Evolutionary conservation across 2,797 vertebrate species (phyloP).

Genomic region (Pempheris klunzingeri): DNA sequence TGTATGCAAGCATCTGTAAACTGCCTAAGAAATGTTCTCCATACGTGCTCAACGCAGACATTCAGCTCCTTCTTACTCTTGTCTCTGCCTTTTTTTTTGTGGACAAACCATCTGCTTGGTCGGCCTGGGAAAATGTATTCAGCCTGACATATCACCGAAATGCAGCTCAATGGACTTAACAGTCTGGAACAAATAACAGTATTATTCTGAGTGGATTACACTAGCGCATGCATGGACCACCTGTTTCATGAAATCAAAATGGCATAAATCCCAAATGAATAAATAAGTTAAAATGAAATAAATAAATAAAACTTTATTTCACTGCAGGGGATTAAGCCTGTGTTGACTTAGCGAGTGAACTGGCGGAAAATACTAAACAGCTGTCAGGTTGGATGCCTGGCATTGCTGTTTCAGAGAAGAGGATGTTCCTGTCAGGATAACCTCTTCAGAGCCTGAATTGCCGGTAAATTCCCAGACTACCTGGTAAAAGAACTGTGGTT

Average conservation of each 20-base stretch:
- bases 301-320: constrained; percentile 54
- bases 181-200: constrained; percentile 74
- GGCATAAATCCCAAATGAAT: constrained; percentile 55
- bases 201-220: constrained; percentile 76
- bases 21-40: not conserved
- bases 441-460: constrained; percentile 23
- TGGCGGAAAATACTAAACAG: constrained; percentile 43
- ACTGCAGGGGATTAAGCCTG: constrained; percentile 37
- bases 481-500: constrained; percentile 24
- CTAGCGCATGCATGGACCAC: constrained; percentile 64
- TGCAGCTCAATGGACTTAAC: constrained; percentile 69
- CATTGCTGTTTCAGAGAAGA: constrained; percentile 13
- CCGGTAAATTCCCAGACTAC: constrained; percentile 22
- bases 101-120: constrained; percentile 66
- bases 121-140: constrained; percentile 50
- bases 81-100: not conserved
- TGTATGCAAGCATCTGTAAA: constrained; percentile 42
- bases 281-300: constrained; percentile 50
- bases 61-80: constrained; percentile 23
- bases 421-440: constrained; percentile 21
- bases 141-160: constrained; percentile 59
- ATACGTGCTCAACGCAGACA: constrained; percentile 6
- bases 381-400: constrained; percentile 27
- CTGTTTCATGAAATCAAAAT: constrained; percentile 71
- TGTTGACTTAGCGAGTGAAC: constrained; percentile 34